Evolutionary conservation across 2,113 vertebrate genomes (phyloP), one percentile per base, ranked within the genome.

Genomic region (Pyxicephalus adspersus): DNA sequence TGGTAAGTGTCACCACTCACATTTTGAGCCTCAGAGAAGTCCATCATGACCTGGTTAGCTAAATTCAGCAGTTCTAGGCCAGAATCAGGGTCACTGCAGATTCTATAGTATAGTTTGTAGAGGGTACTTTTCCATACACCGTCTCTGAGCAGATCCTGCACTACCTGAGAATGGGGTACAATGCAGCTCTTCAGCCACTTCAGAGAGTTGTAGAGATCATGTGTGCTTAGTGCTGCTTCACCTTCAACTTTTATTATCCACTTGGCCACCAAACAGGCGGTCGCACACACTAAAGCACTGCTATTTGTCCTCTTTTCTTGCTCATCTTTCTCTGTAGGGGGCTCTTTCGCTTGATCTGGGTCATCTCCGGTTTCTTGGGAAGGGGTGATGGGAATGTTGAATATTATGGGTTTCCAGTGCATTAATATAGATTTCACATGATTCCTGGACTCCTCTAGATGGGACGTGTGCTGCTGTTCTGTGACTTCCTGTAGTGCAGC

Each of bases 11-110:
- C 83, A 31, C 28, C 38, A 0, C 57, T n/a, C 0, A 66, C 28
- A 31, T 88, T 88, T 73, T 77, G 91, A 58, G 85, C 83, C n/a
- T 91, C 92, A 64, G 94, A 22, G 1, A 98, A 83, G 28, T 58
- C 83, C 3, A 95, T 83, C 96, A 98, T 94, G 65, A 96, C 38
- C 0, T 55, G 71, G 7, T 90, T 95, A 81, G 95, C 93, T 31
- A 87, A 57, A 81, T 88, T 51, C 13, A 89, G 25, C 0, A 89
- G 86, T 15, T 91, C 90, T 1, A 58, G 76, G 15, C 26, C 55
- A 73, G 72, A 28, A 0, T 71, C 79, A 17, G 88, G 78, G 1
- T 91, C 91, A 17, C 58, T 29, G 13, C 20, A 74, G 70, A 92
- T 64, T 29, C 1, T 82, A 54, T 82, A 89, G 82, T 96, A 94